Conservation (phyloP, 2,888 invertebrate species). For the Orchesella flavescens region DNA sequence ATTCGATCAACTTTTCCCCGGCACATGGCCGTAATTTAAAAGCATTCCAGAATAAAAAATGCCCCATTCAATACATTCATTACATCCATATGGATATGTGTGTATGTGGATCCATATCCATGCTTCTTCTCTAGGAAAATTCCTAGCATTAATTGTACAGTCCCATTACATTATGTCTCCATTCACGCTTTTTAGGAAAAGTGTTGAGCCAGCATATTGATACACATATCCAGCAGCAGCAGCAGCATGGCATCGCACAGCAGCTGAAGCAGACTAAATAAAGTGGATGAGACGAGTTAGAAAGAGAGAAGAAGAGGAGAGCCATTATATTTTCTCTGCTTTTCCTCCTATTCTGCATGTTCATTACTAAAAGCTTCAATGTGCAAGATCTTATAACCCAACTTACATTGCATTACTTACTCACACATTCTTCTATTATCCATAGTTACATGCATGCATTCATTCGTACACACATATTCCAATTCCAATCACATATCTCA, state of each 20-base stretch:
- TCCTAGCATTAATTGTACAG: not conserved
- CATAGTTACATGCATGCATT: not conserved
- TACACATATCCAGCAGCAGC: not conserved
- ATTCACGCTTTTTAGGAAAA: not conserved
- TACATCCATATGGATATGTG: too few relatives aligned
- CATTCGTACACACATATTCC: slow-evolving; percentile 40
- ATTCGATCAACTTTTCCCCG: too few relatives aligned
- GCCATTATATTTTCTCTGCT: not conserved
- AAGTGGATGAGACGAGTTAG: too few relatives aligned
- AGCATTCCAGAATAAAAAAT: too few relatives aligned
- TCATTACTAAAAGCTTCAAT: not conserved
- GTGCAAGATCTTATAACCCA: not conserved
- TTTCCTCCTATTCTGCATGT: not conserved
- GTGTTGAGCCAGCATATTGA: not conserved
- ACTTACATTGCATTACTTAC: not conserved
- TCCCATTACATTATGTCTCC: slow-evolving; percentile 5
- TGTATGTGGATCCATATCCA: too few relatives aligned
- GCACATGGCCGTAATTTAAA: too few relatives aligned
- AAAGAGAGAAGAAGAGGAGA: not conserved
- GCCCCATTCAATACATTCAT: too few relatives aligned
- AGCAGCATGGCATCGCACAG: too few relatives aligned
- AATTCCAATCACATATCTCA: slow-evolving; percentile 72
- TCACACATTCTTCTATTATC: not conserved
- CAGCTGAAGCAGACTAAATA: too few relatives aligned
- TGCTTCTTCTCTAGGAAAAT: not conserved